Evolutionary conservation across 2,113 vertebrate genomes (phyloP).

Genomic region (Mungos mungo): DNA sequence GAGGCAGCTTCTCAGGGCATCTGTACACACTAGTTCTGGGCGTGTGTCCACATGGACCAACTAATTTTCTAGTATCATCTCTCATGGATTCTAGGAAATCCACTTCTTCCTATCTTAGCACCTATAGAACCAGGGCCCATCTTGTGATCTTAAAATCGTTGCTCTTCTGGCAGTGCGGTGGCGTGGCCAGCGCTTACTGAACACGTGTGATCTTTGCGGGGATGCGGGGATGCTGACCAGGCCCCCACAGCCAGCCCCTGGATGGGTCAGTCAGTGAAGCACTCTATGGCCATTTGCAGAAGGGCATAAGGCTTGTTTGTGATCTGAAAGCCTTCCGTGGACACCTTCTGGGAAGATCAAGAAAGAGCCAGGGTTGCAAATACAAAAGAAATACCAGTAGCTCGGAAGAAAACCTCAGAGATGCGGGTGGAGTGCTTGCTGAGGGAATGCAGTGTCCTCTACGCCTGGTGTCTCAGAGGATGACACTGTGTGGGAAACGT

Average conservation of each 20-base stretch:
- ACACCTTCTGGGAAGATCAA: not conserved
- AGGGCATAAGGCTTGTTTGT: not conserved
- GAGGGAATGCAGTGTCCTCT: not conserved
- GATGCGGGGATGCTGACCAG: not conserved
- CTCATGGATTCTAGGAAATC: not conserved
- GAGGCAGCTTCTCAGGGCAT: accelerated
- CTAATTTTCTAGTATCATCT: not conserved
- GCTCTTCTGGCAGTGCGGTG: not conserved
- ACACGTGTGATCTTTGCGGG: not conserved
- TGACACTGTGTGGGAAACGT: accelerated
- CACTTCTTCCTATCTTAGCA: not conserved
- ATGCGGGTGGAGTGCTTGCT: not conserved
- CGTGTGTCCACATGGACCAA: not conserved
- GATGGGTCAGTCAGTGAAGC: not conserved
- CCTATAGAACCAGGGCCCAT: not conserved
- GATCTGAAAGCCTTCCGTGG: not conserved
- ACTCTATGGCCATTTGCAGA: not conserved
- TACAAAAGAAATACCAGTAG: not conserved
- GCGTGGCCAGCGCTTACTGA: not conserved
- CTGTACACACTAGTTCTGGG: not conserved
- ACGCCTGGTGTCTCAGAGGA: not conserved
- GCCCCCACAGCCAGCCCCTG: not conserved
- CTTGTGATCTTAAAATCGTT: too few relatives aligned
- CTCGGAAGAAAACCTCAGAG: not conserved
- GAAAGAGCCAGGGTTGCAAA: not conserved